Conservation (phyloP, 2,113 vertebrate species). For the pig (Sus scrofa) region T2T-Sscrofa CM000826.6:30604001-30604500, state of each 20-base stretch:
- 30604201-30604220: neutral
- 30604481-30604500: neutral
- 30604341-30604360: neutral
- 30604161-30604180: neutral
- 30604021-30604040: neutral
- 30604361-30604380: neutral
- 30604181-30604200: constrained; percentile 1
- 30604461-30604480: neutral
- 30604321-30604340: neutral
- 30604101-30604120: neutral
- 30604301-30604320: neutral
- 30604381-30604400: neutral
- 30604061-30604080: neutral
- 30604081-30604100: neutral
- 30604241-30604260: neutral
- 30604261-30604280: neutral
- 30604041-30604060: neutral
- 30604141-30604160: neutral
- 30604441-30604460: neutral
- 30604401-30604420: neutral
- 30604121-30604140: neutral
- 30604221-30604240: neutral
- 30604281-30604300: neutral
- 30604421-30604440: neutral
- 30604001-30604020: neutral